Evolutionary conservation across 2,113 vertebrate genomes (phyloP).

Genomic region (Emydura subglobosa): DNA sequence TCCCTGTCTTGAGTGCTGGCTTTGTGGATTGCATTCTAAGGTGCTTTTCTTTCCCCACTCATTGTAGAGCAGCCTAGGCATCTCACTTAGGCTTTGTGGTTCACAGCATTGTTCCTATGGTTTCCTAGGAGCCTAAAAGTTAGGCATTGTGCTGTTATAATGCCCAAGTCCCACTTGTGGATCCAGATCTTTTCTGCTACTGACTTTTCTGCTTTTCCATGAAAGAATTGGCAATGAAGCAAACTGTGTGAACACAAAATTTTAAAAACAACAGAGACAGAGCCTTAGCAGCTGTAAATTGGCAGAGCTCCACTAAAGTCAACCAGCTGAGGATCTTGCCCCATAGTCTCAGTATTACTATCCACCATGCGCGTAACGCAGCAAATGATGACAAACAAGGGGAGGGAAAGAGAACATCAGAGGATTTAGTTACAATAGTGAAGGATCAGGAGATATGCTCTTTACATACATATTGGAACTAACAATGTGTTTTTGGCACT

Average conservation of each 20-base stretch:
- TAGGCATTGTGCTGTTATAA: neutral
- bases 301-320: neutral
- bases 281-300: neutral
- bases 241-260: neutral
- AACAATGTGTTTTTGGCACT: neutral
- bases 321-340: neutral
- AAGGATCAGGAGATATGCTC: neutral
- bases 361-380: neutral
- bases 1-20: neutral
- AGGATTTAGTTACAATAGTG: neutral
- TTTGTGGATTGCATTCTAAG: neutral
- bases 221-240: neutral
- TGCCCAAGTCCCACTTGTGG: neutral
- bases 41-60: neutral
- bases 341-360: neutral
- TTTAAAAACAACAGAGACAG: neutral
- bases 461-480: neutral
- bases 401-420: neutral
- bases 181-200: neutral
- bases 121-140: neutral
- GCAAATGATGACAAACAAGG: neutral
- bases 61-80: neutral
- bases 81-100: neutral
- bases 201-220: neutral
- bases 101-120: neutral